Evolutionary conservation across 2,113 vertebrate species (phyloP), one percentile per base, ranked within the genome.

Genomic region (Macquaria australasica): DNA sequence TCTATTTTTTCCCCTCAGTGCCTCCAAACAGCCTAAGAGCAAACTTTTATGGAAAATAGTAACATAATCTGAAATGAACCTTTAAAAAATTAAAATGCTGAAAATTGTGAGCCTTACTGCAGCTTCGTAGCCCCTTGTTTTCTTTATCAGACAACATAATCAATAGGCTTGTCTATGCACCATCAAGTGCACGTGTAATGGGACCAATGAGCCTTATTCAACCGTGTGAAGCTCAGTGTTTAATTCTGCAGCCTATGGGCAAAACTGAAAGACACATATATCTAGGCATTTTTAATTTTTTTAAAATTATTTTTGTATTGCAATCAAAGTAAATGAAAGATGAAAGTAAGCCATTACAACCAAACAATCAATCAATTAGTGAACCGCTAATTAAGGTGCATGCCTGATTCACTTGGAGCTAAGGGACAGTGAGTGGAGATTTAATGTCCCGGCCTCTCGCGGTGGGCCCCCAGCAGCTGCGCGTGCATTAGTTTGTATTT

Each of bases 401-500:
- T 73, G 39, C 68, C 28, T 80, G 34, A 81, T 73, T 84, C 59
- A 55, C 25, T 70, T 39, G 48, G 2, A 48, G 48, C 23, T 41
- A 23, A 59, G 37, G 50, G 69, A 77, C 75, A 51, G 23, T 18
- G 43, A 77, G 3, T 4, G n/a, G 39, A 28, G 4, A 56, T 31
- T 59, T 31, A 75, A 23, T 45, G 14, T 60, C 21, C 25, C 10
- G n/a, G 56, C n/a, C 25, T 11, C 7, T 73, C 1, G 3, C 10
- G 10, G 18, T 37, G 12, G 8, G 5, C 16, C 15, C 48, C 48
- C 0, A 28, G 5, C 31, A 45, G 37, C n/a, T 59, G 37, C 4
- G 3, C 31, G 60, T 77, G 31, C 41, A 92, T 93, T 82, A 50
- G 48, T 85, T 73, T 93, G 92, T 50, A 77, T 81, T 50, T 69